Evolutionary conservation across 2,888 invertebrate species (phyloP).

Genomic region (Marasmarcha lunaedactyla): DNA sequence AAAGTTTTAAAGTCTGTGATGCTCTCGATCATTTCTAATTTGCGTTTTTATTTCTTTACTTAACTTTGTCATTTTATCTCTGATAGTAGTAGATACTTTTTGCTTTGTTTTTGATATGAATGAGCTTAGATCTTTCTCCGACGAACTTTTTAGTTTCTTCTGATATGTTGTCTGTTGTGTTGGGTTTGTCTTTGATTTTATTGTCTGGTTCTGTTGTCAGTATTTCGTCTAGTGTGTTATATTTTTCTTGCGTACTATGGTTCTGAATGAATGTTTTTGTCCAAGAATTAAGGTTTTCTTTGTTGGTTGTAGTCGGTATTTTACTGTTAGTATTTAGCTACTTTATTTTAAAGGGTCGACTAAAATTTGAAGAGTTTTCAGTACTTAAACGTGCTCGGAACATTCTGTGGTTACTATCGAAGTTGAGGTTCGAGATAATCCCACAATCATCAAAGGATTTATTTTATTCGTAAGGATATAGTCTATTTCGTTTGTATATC

Average conservation of each 20-base stretch:
- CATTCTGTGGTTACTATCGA: slow-evolving; percentile 3
- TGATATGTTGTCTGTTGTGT: background rate
- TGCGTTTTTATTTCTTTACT: background rate
- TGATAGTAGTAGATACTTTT: background rate
- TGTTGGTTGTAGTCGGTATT: background rate
- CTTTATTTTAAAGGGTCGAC: background rate
- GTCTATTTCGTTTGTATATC: slow-evolving; percentile 15
- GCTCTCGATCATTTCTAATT: too few species aligned
- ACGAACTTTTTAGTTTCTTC: background rate
- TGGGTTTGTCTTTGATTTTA: background rate
- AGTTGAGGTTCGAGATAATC: background rate
- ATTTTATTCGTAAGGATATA: slow-evolving; percentile 12
- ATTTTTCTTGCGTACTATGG: background rate
- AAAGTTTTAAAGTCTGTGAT: too few species aligned
- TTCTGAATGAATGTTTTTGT: background rate
- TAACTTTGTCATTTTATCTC: background rate
- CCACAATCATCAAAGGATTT: slow-evolving; percentile 1
- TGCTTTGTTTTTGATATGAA: background rate
- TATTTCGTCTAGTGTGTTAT: background rate
- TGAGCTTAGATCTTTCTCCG: background rate
- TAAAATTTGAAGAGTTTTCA: background rate
- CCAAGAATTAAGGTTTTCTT: background rate
- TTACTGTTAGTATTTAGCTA: background rate
- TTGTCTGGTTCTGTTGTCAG: background rate
- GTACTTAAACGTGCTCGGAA: background rate